Conservation (phyloP, 2,888 invertebrate genomes). For the Melieria picta region DNA sequence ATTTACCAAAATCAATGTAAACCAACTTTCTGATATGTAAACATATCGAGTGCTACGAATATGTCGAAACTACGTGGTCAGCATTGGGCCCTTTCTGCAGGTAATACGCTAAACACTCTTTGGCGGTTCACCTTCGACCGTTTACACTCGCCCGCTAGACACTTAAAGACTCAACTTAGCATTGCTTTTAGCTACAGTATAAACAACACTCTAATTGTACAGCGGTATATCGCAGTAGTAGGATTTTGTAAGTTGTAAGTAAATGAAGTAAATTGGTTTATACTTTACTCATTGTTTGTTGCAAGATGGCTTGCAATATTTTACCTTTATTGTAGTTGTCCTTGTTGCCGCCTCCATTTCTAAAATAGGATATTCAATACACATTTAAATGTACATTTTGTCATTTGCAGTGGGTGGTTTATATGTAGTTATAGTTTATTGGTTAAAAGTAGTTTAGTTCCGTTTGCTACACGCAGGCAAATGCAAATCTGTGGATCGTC, state of each 20-base stretch:
- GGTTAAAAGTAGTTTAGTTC: conserved; percentile 21
- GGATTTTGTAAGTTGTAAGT: conserved; percentile 37
- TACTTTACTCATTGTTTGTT: conserved; percentile 61
- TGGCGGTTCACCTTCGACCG: background rate
- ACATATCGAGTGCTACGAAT: too few species aligned
- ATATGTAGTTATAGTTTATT: conserved; percentile 25
- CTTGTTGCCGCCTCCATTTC: conserved; percentile 92
- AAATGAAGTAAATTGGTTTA: conserved; percentile 50
- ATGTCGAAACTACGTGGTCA: too few species aligned
- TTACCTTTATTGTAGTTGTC: conserved; percentile 98
- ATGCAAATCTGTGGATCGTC: conserved; percentile 46
- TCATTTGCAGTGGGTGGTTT: conserved; percentile 28
- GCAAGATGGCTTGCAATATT: conserved; percentile 66
- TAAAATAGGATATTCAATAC: conserved; percentile 66
- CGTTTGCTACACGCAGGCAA: conserved; percentile 46
- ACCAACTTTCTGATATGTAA: too few species aligned
- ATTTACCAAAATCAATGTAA: too few species aligned
- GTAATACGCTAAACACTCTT: background rate
- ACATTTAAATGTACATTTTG: conserved; percentile 60
- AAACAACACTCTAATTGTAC: conserved; percentile 14
- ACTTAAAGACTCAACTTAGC: too few species aligned
- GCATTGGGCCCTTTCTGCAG: too few species aligned
- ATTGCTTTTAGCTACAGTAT: too few species aligned
- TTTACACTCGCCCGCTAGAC: too few species aligned
- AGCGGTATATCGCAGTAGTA: conserved; percentile 16